Conservation (phyloP, 2,888 invertebrate genomes). For the Drosophila meridiana region DNA sequence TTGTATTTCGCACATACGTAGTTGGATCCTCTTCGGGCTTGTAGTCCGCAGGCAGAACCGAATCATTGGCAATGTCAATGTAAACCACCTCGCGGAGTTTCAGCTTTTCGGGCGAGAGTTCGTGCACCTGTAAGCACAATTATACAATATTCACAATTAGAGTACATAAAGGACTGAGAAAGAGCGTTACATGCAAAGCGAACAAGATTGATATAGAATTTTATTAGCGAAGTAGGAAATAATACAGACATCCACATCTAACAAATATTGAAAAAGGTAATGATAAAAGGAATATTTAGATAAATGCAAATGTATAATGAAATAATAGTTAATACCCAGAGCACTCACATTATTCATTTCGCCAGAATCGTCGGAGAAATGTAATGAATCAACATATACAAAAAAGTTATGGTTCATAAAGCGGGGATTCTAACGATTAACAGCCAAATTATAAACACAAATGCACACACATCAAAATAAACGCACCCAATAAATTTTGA, state of each 20-base stretch:
- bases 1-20: slow-evolving; percentile 42
- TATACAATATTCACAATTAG: slow-evolving; percentile 17
- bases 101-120: slow-evolving; percentile 94
- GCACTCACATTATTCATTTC: slow-evolving; percentile 94
- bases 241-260: slow-evolving; percentile 21
- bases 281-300: slow-evolving; percentile 25
- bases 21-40: slow-evolving; percentile 94
- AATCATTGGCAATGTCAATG: slow-evolving; percentile 98
- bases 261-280: slow-evolving; percentile 7
- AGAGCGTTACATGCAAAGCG: slow-evolving; percentile 58
- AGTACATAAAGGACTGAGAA: slow-evolving; percentile 3
- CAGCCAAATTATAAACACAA: slow-evolving; percentile 32
- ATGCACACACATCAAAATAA: slow-evolving; percentile 24
- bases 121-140: slow-evolving; percentile 90
- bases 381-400: slow-evolving; percentile 97
- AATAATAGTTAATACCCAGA: slow-evolving; percentile 35
- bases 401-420: slow-evolving; percentile 98
- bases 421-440: slow-evolving; percentile 90
- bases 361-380: slow-evolving; percentile 95
- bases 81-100: slow-evolving; percentile 94
- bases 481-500: slow-evolving; percentile 52
- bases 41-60: slow-evolving; percentile 92
- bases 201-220: slow-evolving; percentile 5
- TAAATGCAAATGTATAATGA: slow-evolving; percentile 18
- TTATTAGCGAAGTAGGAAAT: not conserved